phyloP scores from a whole-genome alignment of 2,797 vertebrate genomes.

The Poeciliopsis turneri region DNA sequence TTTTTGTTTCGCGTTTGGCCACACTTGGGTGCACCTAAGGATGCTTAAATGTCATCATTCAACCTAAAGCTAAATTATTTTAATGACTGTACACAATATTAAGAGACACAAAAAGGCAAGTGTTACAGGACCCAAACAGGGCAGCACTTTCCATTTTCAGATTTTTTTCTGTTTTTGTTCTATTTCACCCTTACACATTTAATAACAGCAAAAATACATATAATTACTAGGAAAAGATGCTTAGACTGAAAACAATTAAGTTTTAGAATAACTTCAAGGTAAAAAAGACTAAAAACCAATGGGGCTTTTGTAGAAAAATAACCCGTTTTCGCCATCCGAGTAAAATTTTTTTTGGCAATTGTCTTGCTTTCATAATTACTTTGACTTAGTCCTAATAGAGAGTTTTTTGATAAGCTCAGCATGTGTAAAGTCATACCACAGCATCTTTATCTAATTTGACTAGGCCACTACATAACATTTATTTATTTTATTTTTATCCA shows the following conservation, averaged over 20 bases:
- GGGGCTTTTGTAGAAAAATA: not conserved
- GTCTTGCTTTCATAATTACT: not conserved
- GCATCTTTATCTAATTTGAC: not conserved
- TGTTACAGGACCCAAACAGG: no score
- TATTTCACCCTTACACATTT: not conserved
- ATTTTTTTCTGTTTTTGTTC: not conserved
- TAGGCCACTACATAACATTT: not conserved
- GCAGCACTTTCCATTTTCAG: no score
- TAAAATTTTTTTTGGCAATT: not conserved
- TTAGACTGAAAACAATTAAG: not conserved
- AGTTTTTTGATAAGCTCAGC: not conserved
- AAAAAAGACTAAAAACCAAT: not conserved
- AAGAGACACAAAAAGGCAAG: no score
- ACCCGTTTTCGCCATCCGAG: not conserved
- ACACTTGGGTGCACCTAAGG: conserved; percentile 46
- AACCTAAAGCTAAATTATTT: no score
- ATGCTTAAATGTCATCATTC: conserved; percentile 15
- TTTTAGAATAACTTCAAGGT: not conserved
- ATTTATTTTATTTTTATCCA: not conserved
- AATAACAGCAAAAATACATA: not conserved
- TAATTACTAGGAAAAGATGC: not conserved
- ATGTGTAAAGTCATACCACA: not conserved
- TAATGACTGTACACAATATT: no score
- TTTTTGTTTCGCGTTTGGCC: conserved; percentile 46
- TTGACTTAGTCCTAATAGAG: not conserved